phyloP scores from a whole-genome alignment of 2,888 invertebrate species.

The Lepidonotus clava region DNA sequence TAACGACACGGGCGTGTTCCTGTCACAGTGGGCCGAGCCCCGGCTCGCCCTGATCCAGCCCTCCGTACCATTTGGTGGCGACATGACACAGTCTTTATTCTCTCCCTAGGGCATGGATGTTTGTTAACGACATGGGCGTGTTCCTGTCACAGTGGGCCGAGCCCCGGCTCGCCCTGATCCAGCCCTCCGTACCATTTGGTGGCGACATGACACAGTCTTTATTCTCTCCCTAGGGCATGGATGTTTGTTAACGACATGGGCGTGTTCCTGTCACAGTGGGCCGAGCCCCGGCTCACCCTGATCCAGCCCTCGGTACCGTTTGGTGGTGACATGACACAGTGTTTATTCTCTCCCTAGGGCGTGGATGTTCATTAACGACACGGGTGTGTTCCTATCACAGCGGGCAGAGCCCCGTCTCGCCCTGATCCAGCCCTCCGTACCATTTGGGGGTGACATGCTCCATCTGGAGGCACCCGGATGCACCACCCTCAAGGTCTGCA shows the following conservation, averaged over 20 bases:
- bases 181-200: conserved; percentile 59
- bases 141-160: conserved; percentile 69
- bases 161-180: conserved; percentile 68
- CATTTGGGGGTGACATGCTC: conserved; percentile 62
- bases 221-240: conserved; percentile 70
- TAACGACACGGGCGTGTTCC: conserved; percentile 65
- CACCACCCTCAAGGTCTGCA: conserved; percentile 63
- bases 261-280: conserved; percentile 67
- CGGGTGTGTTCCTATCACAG: conserved; percentile 68
- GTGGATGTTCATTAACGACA: conserved; percentile 67
- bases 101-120: conserved; percentile 69
- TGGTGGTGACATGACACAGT: not conserved
- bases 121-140: conserved; percentile 65
- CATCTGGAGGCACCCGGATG: conserved; percentile 70
- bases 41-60: conserved; percentile 68
- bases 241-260: conserved; percentile 66
- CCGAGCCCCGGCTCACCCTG: conserved; percentile 68
- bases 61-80: conserved; percentile 59
- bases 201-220: too few species aligned
- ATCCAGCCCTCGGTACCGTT: not conserved
- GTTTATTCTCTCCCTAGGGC: conserved; percentile 63
- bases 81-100: too few species aligned
- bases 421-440: conserved; percentile 64
- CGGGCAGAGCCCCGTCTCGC: conserved; percentile 70
- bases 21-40: conserved; percentile 69